Evolutionary conservation across 2,888 invertebrate species (phyloP), one percentile per base, ranked within the genome.

Genomic region (Eupithecia exiguata): DNA sequence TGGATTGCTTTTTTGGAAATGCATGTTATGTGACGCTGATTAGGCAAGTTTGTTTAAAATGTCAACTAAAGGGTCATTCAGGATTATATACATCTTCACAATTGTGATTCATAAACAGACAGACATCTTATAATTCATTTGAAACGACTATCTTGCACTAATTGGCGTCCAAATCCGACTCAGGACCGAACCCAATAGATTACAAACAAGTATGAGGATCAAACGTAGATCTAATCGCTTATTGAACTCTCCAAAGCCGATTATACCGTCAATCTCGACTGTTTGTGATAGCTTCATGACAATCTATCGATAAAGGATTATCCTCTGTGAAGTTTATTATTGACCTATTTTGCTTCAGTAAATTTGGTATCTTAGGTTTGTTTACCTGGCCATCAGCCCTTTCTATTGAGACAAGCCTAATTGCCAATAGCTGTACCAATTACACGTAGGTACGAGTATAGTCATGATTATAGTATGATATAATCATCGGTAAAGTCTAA

Each of bases 21-120:
- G 92, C 92, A 91, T 92, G 91, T 83, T 83, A 80, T 82, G 82
- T 84, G 89, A 89, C 88, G 89, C 88, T 89, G 88, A 89, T 89
- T 87, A 86, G 86, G 88, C 88, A 86, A 86, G 85, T n/a, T 38
- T 9, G 36, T 36, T 63, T 5, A 21, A 21, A 53, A 49, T 9
- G n/a, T 49, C 2, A n/a, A 9, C 49, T 53, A 10, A 49, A 53
- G 9, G 49, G 3, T 18, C 46, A n/a, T 9, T 49, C 49, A 46
- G 46, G 61, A 62, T 62, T 21, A 3, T 16, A 61, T 30, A 53
- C 58, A 58, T 25, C 7, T 62, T 62, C 35, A n/a, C n/a, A n/a
- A 65, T 36, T 66, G 77, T 84, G 86, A 85, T 86, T 87, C 87
- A 87, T 87, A 82, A 83, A 85, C 86, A 86, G 83, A 81, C 86